Evolutionary conservation across 2,888 invertebrate species (phyloP), one percentile per base, ranked within the genome.

Genomic region (Anoncus sp.): DNA sequence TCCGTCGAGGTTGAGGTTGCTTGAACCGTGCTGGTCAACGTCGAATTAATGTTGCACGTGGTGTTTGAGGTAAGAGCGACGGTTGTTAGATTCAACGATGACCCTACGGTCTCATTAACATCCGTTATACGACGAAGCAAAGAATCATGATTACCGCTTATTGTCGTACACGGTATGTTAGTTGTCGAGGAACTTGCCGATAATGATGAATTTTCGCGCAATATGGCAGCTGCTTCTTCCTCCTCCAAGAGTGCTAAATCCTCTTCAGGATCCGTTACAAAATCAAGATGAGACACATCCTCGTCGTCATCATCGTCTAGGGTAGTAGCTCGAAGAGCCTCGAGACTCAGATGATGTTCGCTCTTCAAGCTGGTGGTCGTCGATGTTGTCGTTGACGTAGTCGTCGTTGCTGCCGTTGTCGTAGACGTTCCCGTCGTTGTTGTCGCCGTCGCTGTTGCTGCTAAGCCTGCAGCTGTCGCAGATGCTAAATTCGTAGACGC

Each of bases 191-290:
- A 35, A 16, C 6, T 27, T 0, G 82, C 67, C 9, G 80, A 65
- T 6, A 59, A 49, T 1, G 80, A 65, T 9, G 82, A 80, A 18
- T 81, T 92, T 82, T 94, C 94, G 79, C 94, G 92, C 57, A 95
- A 93, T 79, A 95, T 93, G 72, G 83, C 70, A 3, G 83, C 80
- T n/a, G 94, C 94, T 81, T 96, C 96, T 87, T 96, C 96, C 86
- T 94, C 95, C 79, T 96, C 96, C 77, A 96, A 90, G 74, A 96
- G 92, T 0, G 95, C 95, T 75, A 96, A 90, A 87, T 96, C 96
- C 91, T 96, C 96, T 87, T 95, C 95, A 27, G 90, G 86, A 51
- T 91, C 90, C 10, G 87, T 83, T 12, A 89, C 89, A 45, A 91
- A 90, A 20, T 90, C 90, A 31, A 91, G 65, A 59, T 86, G 86